phyloP scores from a whole-genome alignment of 2,113 vertebrate species.

The Triplophysa siluroides region DNA sequence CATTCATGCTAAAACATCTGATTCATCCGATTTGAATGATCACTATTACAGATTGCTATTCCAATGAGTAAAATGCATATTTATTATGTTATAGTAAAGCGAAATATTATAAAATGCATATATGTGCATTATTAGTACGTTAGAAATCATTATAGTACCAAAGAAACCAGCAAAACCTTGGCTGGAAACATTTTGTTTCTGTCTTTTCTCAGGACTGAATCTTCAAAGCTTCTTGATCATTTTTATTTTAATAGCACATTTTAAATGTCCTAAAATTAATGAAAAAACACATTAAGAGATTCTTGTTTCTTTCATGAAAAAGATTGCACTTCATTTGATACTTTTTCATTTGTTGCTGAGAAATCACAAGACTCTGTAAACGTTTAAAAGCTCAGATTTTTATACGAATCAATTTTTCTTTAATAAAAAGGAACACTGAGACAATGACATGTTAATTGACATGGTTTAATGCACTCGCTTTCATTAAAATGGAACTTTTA shows the following conservation, averaged over 20 bases:
- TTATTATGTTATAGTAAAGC: not conserved
- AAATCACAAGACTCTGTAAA: not conserved
- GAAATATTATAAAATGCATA: not conserved
- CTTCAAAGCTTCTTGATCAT: not conserved
- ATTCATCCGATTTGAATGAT: no score
- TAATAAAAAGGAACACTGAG: conserved; percentile 2
- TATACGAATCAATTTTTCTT: not conserved
- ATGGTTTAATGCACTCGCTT: conserved; percentile 17
- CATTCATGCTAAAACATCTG: no score
- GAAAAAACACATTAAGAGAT: not conserved
- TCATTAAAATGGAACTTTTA: conserved; percentile 47
- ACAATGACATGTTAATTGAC: conserved; percentile 32
- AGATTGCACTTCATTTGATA: not conserved
- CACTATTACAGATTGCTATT: no score
- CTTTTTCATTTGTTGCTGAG: no score
- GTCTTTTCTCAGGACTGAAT: no score
- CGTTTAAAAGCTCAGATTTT: not conserved
- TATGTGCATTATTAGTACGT: not conserved
- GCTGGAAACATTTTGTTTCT: no score
- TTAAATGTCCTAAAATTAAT: no score
- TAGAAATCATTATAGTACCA: not conserved
- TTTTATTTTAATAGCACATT: not conserved
- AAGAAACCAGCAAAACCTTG: no score
- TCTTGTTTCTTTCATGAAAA: not conserved
- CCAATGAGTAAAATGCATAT: no score